A percentile compares a stretch with the other conserved stretches of the same genome.
phyloP scores from a whole-genome alignment of 1,140 invertebrate genomes.

The Zaprionus camerounensis region DNA sequence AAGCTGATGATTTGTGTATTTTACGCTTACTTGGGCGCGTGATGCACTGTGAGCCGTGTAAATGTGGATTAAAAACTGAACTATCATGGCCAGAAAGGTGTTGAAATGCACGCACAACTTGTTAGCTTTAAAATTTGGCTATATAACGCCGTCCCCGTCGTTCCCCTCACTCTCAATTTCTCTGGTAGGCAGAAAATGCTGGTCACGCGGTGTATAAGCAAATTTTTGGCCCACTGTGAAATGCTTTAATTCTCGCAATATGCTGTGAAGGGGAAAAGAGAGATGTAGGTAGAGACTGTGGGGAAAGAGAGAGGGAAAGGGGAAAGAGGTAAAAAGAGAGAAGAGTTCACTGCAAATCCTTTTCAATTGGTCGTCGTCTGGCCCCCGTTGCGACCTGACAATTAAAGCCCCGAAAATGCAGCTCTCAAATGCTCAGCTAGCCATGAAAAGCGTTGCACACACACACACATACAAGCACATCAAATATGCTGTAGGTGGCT shows the following conservation, averaged over 20 bases:
- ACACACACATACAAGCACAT: slow-evolving; percentile 38
- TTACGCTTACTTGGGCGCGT: slow-evolving; percentile 27
- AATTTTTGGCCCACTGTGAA: slow-evolving; percentile 4
- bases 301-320: slow-evolving; percentile 1
- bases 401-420: slow-evolving; percentile 56
- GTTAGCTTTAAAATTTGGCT: slow-evolving; percentile 1
- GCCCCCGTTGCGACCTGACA: slow-evolving; percentile 47
- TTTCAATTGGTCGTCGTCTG: slow-evolving; percentile 59
- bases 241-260: slow-evolving; percentile 48
- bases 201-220: neutral
- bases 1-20: slow-evolving; percentile 36
- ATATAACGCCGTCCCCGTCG: neutral
- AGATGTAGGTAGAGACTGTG: too few relatives aligned
- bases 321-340: neutral
- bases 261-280: slow-evolving; percentile 1
- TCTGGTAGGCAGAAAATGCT: neutral
- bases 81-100: slow-evolving; percentile 6
- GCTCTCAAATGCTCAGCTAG: slow-evolving; percentile 60
- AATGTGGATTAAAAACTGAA: slow-evolving; percentile 11
- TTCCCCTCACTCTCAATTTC: neutral
- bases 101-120: slow-evolving; percentile 2
- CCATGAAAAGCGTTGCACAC: slow-evolving; percentile 70
- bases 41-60: slow-evolving; percentile 1
- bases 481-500: slow-evolving; percentile 48
- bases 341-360: slow-evolving; percentile 42